Evolutionary conservation across 2,888 invertebrate species (phyloP), one percentile per base, ranked within the genome.

Genomic region (Stenodera caucasica): DNA sequence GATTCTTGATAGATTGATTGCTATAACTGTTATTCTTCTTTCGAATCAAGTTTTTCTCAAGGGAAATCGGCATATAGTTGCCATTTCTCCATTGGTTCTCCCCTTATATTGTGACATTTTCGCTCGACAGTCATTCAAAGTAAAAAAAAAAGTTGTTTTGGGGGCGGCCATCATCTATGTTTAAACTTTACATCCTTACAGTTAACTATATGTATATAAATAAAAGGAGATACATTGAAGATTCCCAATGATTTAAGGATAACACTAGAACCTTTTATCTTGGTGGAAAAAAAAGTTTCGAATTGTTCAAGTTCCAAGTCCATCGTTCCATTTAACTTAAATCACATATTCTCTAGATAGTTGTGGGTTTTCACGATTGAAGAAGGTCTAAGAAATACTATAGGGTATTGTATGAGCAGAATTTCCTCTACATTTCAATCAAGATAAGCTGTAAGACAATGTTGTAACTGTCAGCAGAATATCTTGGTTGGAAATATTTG

Each of bases 31-130:
- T 55, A 55, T 52, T 49, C 58, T 54, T 40, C n/a, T 53, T 8
- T 9, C 18, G 45, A 45, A 21, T 23, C 45, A 45, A 45, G 45
- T 45, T 12, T 21, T 7, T 21, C 53, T 37, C 33, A 37, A 37
- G 57, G 57, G 60, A 60, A 60, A 60, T 60, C 40, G 53, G 23
- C 30, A 26, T 49, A 55, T 49, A 32, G 55, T 53, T 53, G 51
- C 50, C 11, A 49, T 49, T 53, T 49, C 37, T 49, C 23, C 21
- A 53, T 18, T 56, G 56, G 60, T 60, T 4, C 7, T 7, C 1
- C 56, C 53, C 57, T 61, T 61, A n/a, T 52, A 33, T 51, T 58
- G 54, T 61, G 61, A 57, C 61, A 61, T 32, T 57, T 61, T 58
- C 45, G 40, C 49, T 45, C 55, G 61, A 57, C 58, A 58, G 54